Evolutionary conservation across 2,888 invertebrate genomes (phyloP), one percentile per base, ranked within the genome.

Genomic region (Philaethria dido): DNA sequence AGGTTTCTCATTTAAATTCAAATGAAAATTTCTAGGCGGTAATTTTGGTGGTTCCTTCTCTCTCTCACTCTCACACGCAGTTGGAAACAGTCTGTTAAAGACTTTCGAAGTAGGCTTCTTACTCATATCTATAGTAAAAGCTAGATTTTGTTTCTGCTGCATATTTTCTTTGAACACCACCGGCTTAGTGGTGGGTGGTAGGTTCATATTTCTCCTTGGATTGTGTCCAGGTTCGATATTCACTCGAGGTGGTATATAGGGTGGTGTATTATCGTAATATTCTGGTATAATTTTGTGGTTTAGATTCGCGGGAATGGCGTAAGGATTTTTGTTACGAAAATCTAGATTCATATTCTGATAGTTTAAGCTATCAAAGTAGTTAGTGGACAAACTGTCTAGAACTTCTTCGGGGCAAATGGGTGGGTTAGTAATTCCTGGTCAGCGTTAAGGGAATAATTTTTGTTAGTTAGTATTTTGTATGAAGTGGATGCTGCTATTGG

Each of bases 251-350:
- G 91, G 89, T 42, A 93, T 82, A 65, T 93, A 92, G 29, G 89
- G 92, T 3, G 77, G 76, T 2, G 75, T 74, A 29, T 83, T 84
- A 0, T 86, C 85, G 2, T 74, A 69, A 59, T 87, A 88, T n/a
- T 89, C 89, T 0, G 92, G 91, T 66, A 91, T 77, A 3, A 80
- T 78, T 66, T 83, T 89, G 69, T 89, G 87, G 71, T 92, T 92
- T 16, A 92, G 73, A 71, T 93, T 93, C 5, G 93, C 93, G 45
- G 93, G 93, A 71, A 93, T 93, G 72, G 91, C 93, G 75, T 93
- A 93, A 73, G 93, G 93, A 79, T 92, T 93, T 79, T 92, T 93
- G 72, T 86, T 86, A 0, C 89, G 78, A 65, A 85, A 91, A 70
- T 92, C 92, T 44, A 83, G 71, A 59, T 84, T 82, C 55, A 75